phyloP scores from a whole-genome alignment of 92 coral and sea anemone species.

The Porites cylindrica region DNA sequence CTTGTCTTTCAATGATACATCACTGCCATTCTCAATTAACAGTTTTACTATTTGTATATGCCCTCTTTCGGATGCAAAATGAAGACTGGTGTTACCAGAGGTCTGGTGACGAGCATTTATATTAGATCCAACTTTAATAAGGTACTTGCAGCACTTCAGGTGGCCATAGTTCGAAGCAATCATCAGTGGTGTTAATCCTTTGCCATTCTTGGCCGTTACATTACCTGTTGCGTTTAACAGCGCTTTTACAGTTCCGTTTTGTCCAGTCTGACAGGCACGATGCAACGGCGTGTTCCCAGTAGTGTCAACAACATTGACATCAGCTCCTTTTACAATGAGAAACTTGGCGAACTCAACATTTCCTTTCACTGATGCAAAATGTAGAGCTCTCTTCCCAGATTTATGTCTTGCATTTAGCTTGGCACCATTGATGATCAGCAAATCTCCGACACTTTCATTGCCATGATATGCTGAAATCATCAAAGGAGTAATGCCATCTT shows the following conservation, averaged over 20 bases:
- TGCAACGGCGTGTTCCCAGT: conserved; percentile 80
- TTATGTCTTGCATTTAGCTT: conserved; percentile 69
- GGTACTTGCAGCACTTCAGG: conserved; percentile 54
- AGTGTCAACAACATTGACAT: conserved; percentile 64
- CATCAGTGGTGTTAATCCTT: conserved; percentile 68
- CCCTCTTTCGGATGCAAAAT: conserved; percentile 85
- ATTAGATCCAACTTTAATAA: conserved; percentile 60
- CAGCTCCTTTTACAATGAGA: conserved; percentile 61
- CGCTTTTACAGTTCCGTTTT: conserved; percentile 47
- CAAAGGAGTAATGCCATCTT: conserved; percentile 73
- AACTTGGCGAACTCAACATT: conserved; percentile 50
- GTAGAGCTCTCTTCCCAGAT: conserved; percentile 83
- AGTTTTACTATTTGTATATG: conserved; percentile 47
- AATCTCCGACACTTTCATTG: conserved; percentile 41
- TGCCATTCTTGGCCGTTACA: conserved; percentile 50
- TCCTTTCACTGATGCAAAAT: conserved; percentile 73
- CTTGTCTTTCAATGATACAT: conserved; percentile 54
- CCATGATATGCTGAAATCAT: conserved; percentile 80
- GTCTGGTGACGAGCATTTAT: conserved; percentile 46
- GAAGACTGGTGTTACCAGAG: conserved; percentile 72
- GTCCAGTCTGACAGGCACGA: conserved; percentile 76
- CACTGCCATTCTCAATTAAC: conserved; percentile 68
- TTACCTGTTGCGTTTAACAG: conserved; percentile 59
- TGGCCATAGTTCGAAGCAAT: conserved; percentile 77
- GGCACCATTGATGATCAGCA: conserved; percentile 65